A percentile compares a stretch with the other conserved stretches of the same genome.
phyloP scores from a whole-genome alignment of 2,113 vertebrate species.

The Carlito syrichta region DNA sequence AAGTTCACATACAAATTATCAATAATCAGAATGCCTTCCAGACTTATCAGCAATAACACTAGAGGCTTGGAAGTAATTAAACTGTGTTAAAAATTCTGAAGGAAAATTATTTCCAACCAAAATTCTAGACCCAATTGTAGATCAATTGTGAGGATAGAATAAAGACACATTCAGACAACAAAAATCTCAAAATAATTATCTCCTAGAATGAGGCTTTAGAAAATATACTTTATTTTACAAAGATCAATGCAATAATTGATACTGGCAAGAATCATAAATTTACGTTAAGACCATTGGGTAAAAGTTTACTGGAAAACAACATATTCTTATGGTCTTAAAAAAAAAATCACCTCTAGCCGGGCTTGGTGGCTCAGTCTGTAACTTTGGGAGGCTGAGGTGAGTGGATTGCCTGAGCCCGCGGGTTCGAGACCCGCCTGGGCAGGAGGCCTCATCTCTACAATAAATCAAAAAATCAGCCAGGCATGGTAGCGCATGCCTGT shows the following conservation, averaged over 20 bases:
- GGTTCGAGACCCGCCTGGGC: too few species aligned
- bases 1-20: background rate
- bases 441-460: too few species aligned
- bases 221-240: constrained; percentile 4
- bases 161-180: background rate
- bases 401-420: too few species aligned
- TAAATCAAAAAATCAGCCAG: too few species aligned
- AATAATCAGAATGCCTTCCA: background rate
- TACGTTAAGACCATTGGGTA: background rate
- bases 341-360: too few species aligned
- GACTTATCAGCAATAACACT: background rate
- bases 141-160: background rate
- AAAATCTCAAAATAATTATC: background rate
- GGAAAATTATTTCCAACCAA: background rate
- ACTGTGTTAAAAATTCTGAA: background rate
- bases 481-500: too few species aligned
- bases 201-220: background rate
- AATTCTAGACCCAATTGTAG: background rate
- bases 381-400: too few species aligned
- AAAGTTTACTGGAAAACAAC: background rate
- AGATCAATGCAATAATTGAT: background rate
- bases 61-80: background rate
- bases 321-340: background rate
- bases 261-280: background rate
- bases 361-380: too few species aligned